Conservation (phyloP, 2,888 invertebrate species). For the Torymus auratus region DNA sequence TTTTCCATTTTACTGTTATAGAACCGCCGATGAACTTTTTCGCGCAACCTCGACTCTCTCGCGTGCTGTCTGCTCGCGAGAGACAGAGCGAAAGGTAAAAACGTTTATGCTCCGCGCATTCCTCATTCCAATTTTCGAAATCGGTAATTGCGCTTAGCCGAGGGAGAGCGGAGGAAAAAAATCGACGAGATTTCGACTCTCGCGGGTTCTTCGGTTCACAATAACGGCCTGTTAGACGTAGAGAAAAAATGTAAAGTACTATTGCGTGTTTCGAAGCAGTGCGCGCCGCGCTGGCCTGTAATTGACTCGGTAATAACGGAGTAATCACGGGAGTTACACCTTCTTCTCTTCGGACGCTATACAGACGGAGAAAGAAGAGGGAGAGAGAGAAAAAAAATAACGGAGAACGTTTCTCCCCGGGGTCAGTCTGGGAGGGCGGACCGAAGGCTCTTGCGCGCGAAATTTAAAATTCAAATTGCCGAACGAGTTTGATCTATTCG, state of each 20-base stretch:
- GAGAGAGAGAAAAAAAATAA: constrained; percentile 7
- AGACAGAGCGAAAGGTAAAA: neutral
- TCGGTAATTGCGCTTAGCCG: constrained; percentile 25
- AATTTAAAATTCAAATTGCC: constrained; percentile 66
- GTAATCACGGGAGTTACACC: constrained; percentile 67
- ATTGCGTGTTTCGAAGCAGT: constrained; percentile 65
- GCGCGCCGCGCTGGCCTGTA: constrained; percentile 61
- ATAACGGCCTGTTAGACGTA: constrained; percentile 24
- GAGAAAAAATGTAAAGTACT: constrained; percentile 56
- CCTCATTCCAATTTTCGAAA: constrained; percentile 32
- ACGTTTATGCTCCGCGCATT: neutral
- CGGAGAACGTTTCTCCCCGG: neutral
- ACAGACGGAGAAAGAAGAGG: constrained; percentile 26
- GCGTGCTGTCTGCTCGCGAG: neutral
- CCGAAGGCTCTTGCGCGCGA: constrained; percentile 16
- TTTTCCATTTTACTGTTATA: too few relatives aligned
- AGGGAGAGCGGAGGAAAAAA: constrained; percentile 31
- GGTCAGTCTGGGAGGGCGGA: constrained; percentile 33
- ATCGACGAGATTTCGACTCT: neutral
- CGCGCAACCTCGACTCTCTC: neutral
- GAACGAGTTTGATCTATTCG: constrained; percentile 61
- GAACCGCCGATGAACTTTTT: neutral
- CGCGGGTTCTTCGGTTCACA: constrained; percentile 3
- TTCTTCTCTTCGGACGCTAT: constrained; percentile 50
- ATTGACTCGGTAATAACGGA: constrained; percentile 66